Evolutionary conservation across 2,797 vertebrate species (phyloP).

Genomic region (Urosaurus nigricauda): DNA sequence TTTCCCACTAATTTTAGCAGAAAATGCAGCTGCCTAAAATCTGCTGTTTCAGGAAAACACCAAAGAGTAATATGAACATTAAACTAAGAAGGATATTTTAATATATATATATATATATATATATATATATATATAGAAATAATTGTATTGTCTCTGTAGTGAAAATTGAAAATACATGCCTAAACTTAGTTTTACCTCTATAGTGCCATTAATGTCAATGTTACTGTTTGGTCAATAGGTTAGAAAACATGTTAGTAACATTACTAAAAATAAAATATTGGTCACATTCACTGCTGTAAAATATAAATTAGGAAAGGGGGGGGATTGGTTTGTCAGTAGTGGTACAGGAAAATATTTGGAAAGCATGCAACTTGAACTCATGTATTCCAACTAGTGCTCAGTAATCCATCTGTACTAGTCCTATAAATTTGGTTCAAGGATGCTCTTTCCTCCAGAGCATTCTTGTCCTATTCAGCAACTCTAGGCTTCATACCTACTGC

Average conservation of each 20-base stretch:
- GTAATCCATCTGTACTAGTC: not conserved
- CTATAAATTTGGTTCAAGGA: not conserved
- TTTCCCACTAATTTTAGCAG: not conserved
- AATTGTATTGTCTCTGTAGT: not conserved
- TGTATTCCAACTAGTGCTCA: not conserved
- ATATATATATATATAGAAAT: not conserved
- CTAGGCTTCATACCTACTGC: not conserved
- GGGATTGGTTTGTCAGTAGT: conserved; percentile 7
- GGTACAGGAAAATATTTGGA: not conserved
- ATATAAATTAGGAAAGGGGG: not conserved
- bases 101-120: not conserved
- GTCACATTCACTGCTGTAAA: not conserved
- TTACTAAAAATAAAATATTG: conserved; percentile 2
- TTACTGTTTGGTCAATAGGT: not conserved
- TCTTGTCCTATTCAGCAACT: not conserved
- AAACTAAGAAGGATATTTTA: conserved; percentile 4
- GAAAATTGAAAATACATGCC: not conserved
- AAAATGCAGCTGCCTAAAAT: not conserved
- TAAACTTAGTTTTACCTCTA: not conserved
- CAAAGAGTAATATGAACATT: not conserved
- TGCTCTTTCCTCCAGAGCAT: not conserved
- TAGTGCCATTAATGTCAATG: not conserved
- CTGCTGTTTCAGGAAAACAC: not conserved
- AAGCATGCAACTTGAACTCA: not conserved
- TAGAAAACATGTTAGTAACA: not conserved